These are phyloP conservation scores for Laothoe populi DNA, from an alignment of 2,888 invertebrate species.

Conservation along the genomic window DNA sequence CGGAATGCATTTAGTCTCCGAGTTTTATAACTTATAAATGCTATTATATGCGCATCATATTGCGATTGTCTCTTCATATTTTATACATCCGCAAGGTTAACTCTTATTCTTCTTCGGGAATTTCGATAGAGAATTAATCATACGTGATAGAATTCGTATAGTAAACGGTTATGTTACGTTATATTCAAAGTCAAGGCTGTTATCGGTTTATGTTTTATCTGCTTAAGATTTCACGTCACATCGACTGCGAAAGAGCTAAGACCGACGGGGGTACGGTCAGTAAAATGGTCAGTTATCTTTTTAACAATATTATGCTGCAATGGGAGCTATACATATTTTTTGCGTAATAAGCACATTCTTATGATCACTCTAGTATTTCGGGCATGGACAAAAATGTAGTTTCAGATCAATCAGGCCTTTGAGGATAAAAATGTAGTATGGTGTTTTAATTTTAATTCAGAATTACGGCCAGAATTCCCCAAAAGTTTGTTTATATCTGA, in stretches of 20 bases:
- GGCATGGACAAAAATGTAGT: too few species aligned
- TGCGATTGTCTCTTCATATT: not conserved
- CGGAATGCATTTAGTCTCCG: too few species aligned
- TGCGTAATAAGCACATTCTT: too few species aligned
- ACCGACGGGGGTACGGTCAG: slow-evolving; percentile 1
- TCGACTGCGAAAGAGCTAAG: slow-evolving; percentile 25
- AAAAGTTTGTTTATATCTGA: too few species aligned
- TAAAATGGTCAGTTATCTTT: slow-evolving; percentile 2
- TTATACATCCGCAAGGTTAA: not conserved
- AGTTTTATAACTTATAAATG: not conserved
- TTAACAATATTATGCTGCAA: not conserved
- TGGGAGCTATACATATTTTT: too few species aligned
- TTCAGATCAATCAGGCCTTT: too few species aligned
- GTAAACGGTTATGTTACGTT: slow-evolving; percentile 21
- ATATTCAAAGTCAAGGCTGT: slow-evolving; percentile 25
- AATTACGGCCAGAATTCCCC: too few species aligned
- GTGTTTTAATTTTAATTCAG: too few species aligned
- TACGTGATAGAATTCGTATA: slow-evolving; percentile 18
- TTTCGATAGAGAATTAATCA: slow-evolving; percentile 11
- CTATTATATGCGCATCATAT: not conserved
- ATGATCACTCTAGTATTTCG: too few species aligned
- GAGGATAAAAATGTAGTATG: too few species aligned
- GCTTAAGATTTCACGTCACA: slow-evolving; percentile 24
- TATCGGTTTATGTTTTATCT: slow-evolving; percentile 22
- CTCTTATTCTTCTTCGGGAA: not conserved